phyloP scores from a whole-genome alignment of 2,113 vertebrate genomes.

The Zosterops hypoxanthus region DNA sequence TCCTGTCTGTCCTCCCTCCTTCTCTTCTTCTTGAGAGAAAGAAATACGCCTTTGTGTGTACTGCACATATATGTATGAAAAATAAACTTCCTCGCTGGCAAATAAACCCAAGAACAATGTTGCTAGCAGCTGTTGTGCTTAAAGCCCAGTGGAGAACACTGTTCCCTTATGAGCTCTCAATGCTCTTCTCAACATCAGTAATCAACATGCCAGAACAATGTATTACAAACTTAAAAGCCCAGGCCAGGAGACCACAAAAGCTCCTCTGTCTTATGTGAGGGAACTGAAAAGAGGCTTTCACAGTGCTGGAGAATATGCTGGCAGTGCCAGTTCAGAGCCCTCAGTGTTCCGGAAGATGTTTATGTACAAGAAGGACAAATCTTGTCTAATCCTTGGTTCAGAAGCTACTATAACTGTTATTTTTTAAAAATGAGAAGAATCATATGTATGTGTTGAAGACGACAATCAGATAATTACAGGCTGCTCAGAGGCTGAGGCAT shows the following conservation, averaged over 20 bases:
- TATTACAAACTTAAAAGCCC: background rate
- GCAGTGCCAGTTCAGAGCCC: background rate
- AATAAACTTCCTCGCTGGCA: constrained; percentile 31
- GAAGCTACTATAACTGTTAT: constrained; percentile 15
- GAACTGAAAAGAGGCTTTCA: constrained; percentile 43
- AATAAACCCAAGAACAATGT: constrained; percentile 13
- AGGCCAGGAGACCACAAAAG: constrained; percentile 40
- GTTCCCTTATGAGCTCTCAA: constrained; percentile 26
- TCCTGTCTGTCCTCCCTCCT: background rate
- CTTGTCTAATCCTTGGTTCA: constrained; percentile 14
- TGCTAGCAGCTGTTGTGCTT: constrained; percentile 31
- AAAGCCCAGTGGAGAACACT: constrained; percentile 5
- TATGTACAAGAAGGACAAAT: constrained; percentile 7
- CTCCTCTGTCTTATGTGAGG: background rate
- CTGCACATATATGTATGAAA: background rate
- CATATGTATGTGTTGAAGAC: background rate
- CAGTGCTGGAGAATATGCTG: background rate
- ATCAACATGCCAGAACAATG: constrained; percentile 11
- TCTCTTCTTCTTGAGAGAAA: background rate
- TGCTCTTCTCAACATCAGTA: constrained; percentile 12
- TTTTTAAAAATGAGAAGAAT: constrained; percentile 12
- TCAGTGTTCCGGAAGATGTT: background rate
- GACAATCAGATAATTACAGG: background rate
- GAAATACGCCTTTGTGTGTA: background rate
- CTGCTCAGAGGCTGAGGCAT: background rate